Evolutionary conservation across 2,113 vertebrate genomes (phyloP).

Genomic region (Brevimyrus niger): DNA sequence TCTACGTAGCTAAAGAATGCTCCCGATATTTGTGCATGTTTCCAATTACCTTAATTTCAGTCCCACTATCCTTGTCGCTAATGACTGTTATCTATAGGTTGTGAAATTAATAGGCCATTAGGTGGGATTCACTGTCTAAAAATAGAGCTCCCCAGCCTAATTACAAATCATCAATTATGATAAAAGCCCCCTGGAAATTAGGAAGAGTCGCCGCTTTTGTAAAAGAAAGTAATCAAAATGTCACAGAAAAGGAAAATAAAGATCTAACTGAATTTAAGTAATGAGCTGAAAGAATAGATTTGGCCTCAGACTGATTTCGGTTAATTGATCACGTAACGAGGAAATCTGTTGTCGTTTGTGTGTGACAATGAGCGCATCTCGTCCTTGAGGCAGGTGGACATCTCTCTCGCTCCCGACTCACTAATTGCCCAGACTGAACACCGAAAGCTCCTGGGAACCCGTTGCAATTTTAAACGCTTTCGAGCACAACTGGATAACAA

Average conservation of each 20-base stretch:
- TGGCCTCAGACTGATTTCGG: neutral
- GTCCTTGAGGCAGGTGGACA: neutral
- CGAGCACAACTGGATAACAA: neutral
- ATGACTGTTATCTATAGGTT: conserved; percentile 17
- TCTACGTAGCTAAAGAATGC: neutral
- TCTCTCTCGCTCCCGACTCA: neutral
- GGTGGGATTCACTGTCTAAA: neutral
- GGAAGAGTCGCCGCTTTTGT: neutral
- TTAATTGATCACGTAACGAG: neutral
- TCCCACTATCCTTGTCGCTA: neutral
- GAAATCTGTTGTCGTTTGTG: conserved; percentile 8
- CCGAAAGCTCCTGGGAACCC: neutral
- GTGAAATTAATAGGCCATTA: conserved; percentile 12
- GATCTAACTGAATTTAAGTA: conserved; percentile 14
- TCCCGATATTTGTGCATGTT: conserved; percentile 2
- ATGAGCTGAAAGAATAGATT: conserved; percentile 15
- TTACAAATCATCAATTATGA: conserved; percentile 16
- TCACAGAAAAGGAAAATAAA: conserved; percentile 5
- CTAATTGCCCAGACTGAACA: conserved; percentile 11
- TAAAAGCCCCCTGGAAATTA: neutral
- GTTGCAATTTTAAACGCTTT: neutral
- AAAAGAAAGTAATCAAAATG: neutral
- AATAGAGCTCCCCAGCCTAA: conserved; percentile 3
- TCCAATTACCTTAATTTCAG: neutral
- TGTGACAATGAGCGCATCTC: neutral